Conservation (phyloP, 2,113 vertebrate genomes). For the Carollia perspicillata region DNA sequence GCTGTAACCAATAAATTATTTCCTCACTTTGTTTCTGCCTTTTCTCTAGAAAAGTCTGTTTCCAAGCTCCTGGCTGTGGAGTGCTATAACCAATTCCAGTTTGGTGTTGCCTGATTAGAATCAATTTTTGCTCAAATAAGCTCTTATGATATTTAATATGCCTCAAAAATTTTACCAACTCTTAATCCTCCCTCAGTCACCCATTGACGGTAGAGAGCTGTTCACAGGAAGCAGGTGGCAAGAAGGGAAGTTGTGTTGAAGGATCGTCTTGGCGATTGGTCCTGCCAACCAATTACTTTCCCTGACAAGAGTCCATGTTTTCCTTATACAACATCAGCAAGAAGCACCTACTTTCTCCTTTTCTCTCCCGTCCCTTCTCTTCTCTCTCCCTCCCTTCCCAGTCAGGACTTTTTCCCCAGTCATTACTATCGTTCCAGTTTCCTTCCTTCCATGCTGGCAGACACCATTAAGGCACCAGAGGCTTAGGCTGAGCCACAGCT, state of each 20-base stretch:
- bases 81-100: neutral
- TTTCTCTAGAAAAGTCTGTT: neutral
- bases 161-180: neutral
- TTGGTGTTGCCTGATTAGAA: neutral
- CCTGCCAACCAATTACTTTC: neutral
- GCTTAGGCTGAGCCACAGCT: neutral
- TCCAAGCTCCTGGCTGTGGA: neutral
- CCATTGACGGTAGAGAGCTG: neutral
- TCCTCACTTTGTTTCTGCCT: neutral
- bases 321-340: neutral
- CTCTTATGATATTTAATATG: neutral
- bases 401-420: neutral
- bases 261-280: neutral
- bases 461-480: neutral
- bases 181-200: neutral
- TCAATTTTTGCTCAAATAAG: neutral
- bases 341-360: neutral
- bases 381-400: neutral
- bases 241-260: neutral
- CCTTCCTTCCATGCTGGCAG: neutral
- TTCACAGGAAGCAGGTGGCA: neutral
- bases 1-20: neutral
- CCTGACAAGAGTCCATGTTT: neutral
- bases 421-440: neutral
- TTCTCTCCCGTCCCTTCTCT: neutral